These are phyloP conservation scores for Elysia crispata DNA, from an alignment of 2,888 invertebrate genomes.

Conservation along the genomic window DNA sequence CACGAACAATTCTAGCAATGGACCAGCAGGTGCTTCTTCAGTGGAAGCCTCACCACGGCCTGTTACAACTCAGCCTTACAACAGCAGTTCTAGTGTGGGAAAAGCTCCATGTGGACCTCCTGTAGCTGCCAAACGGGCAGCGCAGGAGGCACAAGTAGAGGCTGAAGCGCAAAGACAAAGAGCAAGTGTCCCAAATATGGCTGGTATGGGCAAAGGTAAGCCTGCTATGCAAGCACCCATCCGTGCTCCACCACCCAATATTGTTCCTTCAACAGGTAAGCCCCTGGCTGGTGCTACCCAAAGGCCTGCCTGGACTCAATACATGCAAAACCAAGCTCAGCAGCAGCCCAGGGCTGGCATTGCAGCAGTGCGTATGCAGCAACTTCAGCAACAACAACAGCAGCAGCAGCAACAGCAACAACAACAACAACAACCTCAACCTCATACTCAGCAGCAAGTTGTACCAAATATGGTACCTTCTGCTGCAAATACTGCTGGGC, in stretches of 20 bases:
- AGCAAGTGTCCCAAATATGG: slow-evolving; percentile 22
- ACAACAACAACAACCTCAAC: slow-evolving; percentile 58
- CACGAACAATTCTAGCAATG: slow-evolving; percentile 36
- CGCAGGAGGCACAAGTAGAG: slow-evolving; percentile 69
- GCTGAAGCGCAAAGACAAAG: slow-evolving; percentile 66
- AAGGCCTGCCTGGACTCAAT: slow-evolving; percentile 41
- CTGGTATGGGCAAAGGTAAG: slow-evolving; percentile 48
- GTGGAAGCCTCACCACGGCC: slow-evolving; percentile 46
- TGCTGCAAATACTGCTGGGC: slow-evolving; percentile 63
- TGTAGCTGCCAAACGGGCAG: slow-evolving; percentile 70
- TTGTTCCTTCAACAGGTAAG: slow-evolving; percentile 42
- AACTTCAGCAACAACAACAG: slow-evolving; percentile 45
- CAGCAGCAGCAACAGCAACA: slow-evolving; percentile 61
- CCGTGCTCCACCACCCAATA: slow-evolving; percentile 46
- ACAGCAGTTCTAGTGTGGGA: slow-evolving; percentile 42
- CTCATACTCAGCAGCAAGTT: slow-evolving; percentile 55
- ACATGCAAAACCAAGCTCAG: slow-evolving; percentile 53
- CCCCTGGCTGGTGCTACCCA: slow-evolving; percentile 46
- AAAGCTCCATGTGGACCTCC: slow-evolving; percentile 58
- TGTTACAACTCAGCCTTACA: slow-evolving; percentile 37
- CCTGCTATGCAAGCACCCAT: slow-evolving; percentile 65
- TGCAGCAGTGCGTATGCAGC: slow-evolving; percentile 51
- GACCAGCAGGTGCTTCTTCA: slow-evolving; percentile 38
- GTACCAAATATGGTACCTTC: slow-evolving; percentile 63
- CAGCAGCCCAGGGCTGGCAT: slow-evolving; percentile 53